phyloP scores from a whole-genome alignment of 2,797 vertebrate genomes.

The Lithobates sylvaticus region DNA sequence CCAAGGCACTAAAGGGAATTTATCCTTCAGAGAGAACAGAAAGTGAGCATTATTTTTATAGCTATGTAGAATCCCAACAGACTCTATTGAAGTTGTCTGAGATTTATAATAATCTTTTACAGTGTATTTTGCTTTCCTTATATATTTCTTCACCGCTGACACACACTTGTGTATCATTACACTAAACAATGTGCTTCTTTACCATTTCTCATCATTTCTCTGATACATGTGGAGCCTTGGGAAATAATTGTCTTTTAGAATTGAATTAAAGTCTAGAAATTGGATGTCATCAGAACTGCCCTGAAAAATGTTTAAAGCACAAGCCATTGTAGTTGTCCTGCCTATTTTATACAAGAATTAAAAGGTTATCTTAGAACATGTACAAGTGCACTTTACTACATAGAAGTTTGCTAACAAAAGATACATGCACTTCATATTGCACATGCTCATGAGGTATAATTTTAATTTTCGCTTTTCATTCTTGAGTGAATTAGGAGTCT shows the following conservation, averaged over 20 bases:
- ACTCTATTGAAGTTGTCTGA: conserved; percentile 48
- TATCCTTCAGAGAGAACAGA: conserved; percentile 60
- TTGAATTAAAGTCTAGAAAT: conserved; percentile 48
- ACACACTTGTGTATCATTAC: conserved; percentile 64
- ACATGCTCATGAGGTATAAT: neutral
- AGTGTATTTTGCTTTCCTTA: conserved; percentile 65
- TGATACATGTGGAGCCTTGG: conserved; percentile 62
- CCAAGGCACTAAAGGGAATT: conserved; percentile 58
- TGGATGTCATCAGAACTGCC: neutral
- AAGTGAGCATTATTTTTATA: conserved; percentile 67
- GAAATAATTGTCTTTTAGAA: conserved; percentile 64
- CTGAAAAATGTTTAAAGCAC: conserved; percentile 45
- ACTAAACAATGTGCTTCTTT: conserved; percentile 67
- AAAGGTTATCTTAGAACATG: neutral
- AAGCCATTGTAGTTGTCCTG: conserved; percentile 7
- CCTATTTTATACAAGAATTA: neutral
- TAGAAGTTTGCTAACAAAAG: neutral
- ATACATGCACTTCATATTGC: neutral
- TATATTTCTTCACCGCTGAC: conserved; percentile 65
- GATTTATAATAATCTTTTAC: conserved; percentile 63
- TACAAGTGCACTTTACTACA: neutral
- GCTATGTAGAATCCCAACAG: conserved; percentile 59
- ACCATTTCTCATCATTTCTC: conserved; percentile 70
- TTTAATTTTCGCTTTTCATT: neutral
- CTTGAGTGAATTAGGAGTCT: neutral